Conservation (phyloP, 1,140 invertebrate genomes). For the Drosophila baimaii region DNA sequence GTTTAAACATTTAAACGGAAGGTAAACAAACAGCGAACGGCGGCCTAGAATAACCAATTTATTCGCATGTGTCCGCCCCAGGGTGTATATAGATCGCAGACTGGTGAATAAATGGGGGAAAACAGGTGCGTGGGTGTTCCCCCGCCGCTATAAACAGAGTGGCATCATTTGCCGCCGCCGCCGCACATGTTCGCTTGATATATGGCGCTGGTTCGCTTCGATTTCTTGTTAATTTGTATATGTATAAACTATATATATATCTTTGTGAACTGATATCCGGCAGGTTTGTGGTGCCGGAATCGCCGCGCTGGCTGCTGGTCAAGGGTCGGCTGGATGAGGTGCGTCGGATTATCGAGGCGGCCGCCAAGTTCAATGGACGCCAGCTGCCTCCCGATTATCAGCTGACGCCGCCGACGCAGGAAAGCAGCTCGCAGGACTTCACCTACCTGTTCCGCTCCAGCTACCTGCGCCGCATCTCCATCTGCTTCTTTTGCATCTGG, state of each 20-base stretch:
- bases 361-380: constrained; percentile 88
- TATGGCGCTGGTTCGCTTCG: constrained; percentile 21
- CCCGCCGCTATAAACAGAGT: constrained; percentile 46
- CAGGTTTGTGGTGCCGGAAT: constrained; percentile 92
- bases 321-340: constrained; percentile 90
- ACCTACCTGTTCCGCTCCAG: constrained; percentile 87
- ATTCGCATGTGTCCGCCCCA: constrained; percentile 13
- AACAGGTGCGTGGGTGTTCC: constrained; percentile 60
- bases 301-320: constrained; percentile 92
- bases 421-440: constrained; percentile 85
- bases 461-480: constrained; percentile 87
- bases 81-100: constrained; percentile 41
- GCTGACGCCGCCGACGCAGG: constrained; percentile 84
- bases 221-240: not conserved
- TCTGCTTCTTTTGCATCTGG: constrained; percentile 89
- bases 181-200: constrained; percentile 34
- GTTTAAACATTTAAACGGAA: not conserved
- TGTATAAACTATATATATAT: not conserved
- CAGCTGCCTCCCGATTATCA: constrained; percentile 87
- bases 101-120: constrained; percentile 53
- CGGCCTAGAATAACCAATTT: not conserved
- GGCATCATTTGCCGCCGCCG: constrained; percentile 41
- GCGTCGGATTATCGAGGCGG: constrained; percentile 88
- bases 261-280: constrained; percentile 4
- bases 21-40: constrained; percentile 45